phyloP scores from a whole-genome alignment of 1,140 invertebrate genomes.

The Rhynchophorus ferrugineus region DNA sequence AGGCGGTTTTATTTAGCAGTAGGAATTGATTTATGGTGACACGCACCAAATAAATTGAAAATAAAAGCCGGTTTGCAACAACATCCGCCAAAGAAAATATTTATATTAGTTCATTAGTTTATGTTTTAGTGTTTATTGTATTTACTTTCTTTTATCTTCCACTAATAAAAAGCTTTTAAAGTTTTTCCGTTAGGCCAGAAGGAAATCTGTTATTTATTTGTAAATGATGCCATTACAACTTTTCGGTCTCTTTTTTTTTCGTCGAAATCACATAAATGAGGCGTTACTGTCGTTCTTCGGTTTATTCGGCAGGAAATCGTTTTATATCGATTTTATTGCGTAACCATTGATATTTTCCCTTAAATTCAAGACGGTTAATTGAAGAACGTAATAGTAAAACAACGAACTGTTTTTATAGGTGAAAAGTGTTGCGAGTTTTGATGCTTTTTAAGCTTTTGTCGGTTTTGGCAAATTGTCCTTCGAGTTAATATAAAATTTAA shows the following conservation, averaged over 20 bases:
- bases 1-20: constrained; percentile 3
- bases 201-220: constrained; percentile 9
- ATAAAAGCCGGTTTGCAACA: constrained; percentile 7
- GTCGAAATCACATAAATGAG: neutral
- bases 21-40: constrained; percentile 8
- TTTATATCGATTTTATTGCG: too few relatives aligned
- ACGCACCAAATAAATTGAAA: constrained; percentile 4
- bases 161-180: constrained; percentile 9
- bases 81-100: constrained; percentile 8
- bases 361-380: too few relatives aligned
- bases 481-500: too few relatives aligned
- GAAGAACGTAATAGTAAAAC: too few relatives aligned
- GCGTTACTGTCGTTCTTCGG: neutral
- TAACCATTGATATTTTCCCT: too few relatives aligned
- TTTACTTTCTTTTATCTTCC: constrained; percentile 7
- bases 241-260: constrained; percentile 4
- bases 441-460: too few relatives aligned
- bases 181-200: constrained; percentile 5
- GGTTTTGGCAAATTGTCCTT: too few relatives aligned
- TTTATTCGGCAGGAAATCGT: neutral
- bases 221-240: constrained; percentile 5
- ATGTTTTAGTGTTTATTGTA: constrained; percentile 7
- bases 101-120: constrained; percentile 7
- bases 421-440: too few relatives aligned
- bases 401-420: too few relatives aligned